phyloP scores from a whole-genome alignment of 2,113 vertebrate species.

The Vireo altiloquus region DNA sequence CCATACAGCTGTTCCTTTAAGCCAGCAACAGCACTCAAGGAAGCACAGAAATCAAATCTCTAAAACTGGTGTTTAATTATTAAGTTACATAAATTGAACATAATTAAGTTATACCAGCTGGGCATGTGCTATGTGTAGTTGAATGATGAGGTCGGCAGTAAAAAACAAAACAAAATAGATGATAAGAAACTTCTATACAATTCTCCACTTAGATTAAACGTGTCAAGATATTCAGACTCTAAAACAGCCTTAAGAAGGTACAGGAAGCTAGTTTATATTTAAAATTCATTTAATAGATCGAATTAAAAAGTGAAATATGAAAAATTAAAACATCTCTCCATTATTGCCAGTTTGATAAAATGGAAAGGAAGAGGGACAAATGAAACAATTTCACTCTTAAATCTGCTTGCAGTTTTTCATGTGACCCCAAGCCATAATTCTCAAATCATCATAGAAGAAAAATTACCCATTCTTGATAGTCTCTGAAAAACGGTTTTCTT shows the following conservation, averaged over 20 bases:
- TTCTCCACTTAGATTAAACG: conserved; percentile 55
- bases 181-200: conserved; percentile 17
- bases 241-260: neutral
- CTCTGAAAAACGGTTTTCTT: neutral
- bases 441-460: neutral
- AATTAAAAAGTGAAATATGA: conserved; percentile 24
- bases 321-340: conserved; percentile 6
- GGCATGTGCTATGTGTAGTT: conserved; percentile 13
- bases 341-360: conserved; percentile 7
- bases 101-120: conserved; percentile 68
- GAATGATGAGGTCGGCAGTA: conserved; percentile 33
- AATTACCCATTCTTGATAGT: neutral
- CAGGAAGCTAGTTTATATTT: neutral
- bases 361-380: neutral
- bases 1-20: neutral
- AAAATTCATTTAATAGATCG: conserved; percentile 30
- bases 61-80: conserved; percentile 71
- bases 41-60: conserved; percentile 25
- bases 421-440: neutral
- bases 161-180: conserved; percentile 41
- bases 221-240: conserved; percentile 18
- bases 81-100: conserved; percentile 66
- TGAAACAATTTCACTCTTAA: conserved; percentile 6
- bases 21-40: neutral
- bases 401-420: neutral